Evolutionary conservation across 2,888 invertebrate species (phyloP), one percentile per base, ranked within the genome.

Genomic region (Lomographa bimaculata): DNA sequence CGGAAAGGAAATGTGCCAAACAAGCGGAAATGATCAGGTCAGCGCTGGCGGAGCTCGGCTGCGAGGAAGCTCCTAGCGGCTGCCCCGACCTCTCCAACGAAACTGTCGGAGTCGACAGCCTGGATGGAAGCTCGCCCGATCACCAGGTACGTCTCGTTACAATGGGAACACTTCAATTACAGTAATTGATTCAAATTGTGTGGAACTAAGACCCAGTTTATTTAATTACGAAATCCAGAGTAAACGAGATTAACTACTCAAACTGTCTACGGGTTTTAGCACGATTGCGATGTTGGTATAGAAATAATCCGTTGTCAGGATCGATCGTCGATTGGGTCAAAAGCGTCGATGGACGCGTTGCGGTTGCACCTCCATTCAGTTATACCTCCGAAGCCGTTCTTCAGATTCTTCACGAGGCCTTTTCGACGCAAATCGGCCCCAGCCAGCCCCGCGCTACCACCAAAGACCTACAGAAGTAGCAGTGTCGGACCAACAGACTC

Each of bases 1-100:
- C 94, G 50, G 96, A 97, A 73, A 92, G 95, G 46, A 96, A 96
- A 73, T 93, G 95, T 75, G 92, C 94, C 42, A 93, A 93, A 60
- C 94, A 97, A 69, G 92, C 94, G 2, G 96, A 97, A 68, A 92
- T 97, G 74, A 96, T 96, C 54, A 93, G 94, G 62, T 92, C 93
- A 25, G 96, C 96, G n/a, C 81, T 97, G 42, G 95, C 95, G 42
- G 96, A 96, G 77, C 90, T 96, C 12, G 96, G 96, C 37, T 96
- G 96, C 71, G 96, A 96, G 77, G 96, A 96, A 82, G 91, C 95
- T 41, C 96, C 96, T 7, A 94, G 95, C 3, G 96, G 95, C 30
- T 96, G 95, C 71, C 92, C 92, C 5, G 96, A 96, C 79, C 87
- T 96, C n/a, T 95, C 95, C 66, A 91, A 92, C 5, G 96, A 96